Evolutionary conservation across 1,140 invertebrate species (phyloP), one percentile per base, ranked within the genome.

Genomic region (Papilio xuthus): DNA sequence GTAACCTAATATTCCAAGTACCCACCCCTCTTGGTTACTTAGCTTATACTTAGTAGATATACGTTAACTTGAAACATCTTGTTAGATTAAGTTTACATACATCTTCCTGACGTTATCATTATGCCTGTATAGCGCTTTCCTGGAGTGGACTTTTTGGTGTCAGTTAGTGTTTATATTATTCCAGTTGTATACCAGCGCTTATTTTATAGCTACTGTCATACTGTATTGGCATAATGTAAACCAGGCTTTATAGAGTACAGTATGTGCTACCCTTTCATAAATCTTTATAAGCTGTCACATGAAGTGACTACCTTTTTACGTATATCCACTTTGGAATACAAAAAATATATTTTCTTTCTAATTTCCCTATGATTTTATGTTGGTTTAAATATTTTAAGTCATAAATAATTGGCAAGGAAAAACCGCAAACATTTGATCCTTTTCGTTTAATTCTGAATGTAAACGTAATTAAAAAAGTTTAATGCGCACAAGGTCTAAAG

Each of bases 381-480:
- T n/a, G 50, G 6, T n/a, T 18, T 2, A 53, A 53, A 53, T 56
- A 23, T 20, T 20, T 20, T 23, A 63, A 63, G n/a, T 26, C 10
- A 28, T 63, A 28, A 26, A 63, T 63, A 41, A 41, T 41, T 42
- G 70, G 8, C 41, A 26, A 44, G 20, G 42, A 72, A 72, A 72
- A 44, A 42, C 70, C 70, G 42, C 60, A 63, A 72, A 41, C 18
- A 76, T n/a, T 32, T 76, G 44, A 37, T 41, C 42, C 42, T 9
- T 72, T 72, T 72, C 37, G 20, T 72, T 72, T 72, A 72, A 72
- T 44, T 72, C 42, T 72, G 47, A 72, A 69, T 56, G 53, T 76
- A 37, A 56, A 56, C 53, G 70, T 73, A 78, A 78, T 78, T 78
- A 78, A 78, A 78, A 78, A 73, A 78, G 67, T 78, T 78, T 32